phyloP scores from a whole-genome alignment of 2,113 vertebrate genomes.

The Symphodus melops region DNA sequence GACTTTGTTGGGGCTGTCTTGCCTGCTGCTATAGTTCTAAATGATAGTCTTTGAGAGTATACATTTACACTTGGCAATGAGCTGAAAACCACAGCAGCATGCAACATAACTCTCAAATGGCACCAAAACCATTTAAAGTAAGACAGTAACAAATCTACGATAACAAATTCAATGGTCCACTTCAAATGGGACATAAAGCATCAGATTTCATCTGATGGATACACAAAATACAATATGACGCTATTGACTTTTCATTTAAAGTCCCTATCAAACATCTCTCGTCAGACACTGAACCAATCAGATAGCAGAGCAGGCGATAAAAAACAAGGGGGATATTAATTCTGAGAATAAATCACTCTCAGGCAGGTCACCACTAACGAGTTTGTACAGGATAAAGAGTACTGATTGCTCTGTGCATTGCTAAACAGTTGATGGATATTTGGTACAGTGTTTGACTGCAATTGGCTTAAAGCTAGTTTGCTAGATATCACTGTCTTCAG shows the following conservation, averaged over 20 bases:
- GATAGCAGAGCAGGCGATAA: conserved; percentile 44
- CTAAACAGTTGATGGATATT: conserved; percentile 50
- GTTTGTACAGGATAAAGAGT: conserved; percentile 64
- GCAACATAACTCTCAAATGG: conserved; percentile 46
- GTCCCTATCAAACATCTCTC: conserved; percentile 65
- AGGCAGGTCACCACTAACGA: conserved; percentile 71
- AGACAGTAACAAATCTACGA: conserved; percentile 51
- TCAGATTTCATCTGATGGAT: conserved; percentile 65
- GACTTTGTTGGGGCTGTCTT: conserved; percentile 49
- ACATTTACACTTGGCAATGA: conserved; percentile 60
- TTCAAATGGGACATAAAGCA: conserved; percentile 57
- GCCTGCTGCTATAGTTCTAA: conserved; percentile 25
- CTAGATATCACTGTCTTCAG: conserved; percentile 22
- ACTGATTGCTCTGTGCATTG: conserved; percentile 49
- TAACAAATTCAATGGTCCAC: conserved; percentile 66
- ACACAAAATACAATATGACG: conserved; percentile 37
- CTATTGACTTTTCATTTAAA: conserved; percentile 70
- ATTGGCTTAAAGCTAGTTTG: conserved; percentile 30
- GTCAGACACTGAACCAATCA: conserved; percentile 62
- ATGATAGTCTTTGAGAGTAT: conserved; percentile 26
- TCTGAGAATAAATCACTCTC: conserved; percentile 71
- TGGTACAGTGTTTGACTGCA: conserved; percentile 29
- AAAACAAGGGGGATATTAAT: conserved; percentile 74
- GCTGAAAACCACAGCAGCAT: conserved; percentile 46
- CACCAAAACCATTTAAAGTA: conserved; percentile 38